Evolutionary conservation across 2,888 invertebrate species (phyloP), one percentile per base, ranked within the genome.

Genomic region (Sphaerophoria taeniata): DNA sequence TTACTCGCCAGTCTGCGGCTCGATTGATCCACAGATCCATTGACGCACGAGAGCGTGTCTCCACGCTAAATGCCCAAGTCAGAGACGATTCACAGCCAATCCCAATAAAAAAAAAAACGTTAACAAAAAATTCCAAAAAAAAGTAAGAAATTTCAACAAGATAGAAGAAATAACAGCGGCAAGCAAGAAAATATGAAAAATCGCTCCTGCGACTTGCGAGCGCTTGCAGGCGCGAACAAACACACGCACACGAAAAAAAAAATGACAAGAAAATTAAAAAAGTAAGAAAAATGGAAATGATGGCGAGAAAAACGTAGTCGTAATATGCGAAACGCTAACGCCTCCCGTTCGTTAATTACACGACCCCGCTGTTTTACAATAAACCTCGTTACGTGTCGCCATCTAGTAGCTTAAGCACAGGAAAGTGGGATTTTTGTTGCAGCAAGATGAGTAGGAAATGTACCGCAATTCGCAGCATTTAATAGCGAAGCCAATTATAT

Each of bases 321-420:
- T 85, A 85, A 81, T 85, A 85, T 73, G 85, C 81, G 85, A 86
- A 82, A 86, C 82, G 86, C 78, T 78, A 86, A 86, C 86, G 86
- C 86, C 86, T 86, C 77, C 78, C 74, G 82, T 77, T 82, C 74
- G 74, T 82, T 82, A 86, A 86, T 86, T 86, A 82, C 86, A 65
- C 69, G 70, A 75, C 73, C 43, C 51, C 14, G n/a, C 53, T 39
- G 76, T 12, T 60, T 47, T 60, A 65, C 81, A 55, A 58, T 67
- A 58, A 65, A 33, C 60, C 51, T 43, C 3, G 11, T 43, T 45
- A 55, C 33, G n/a, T n/a, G n/a, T 14, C 36, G 36, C 14, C 45
- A 55, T n/a, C 36, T 14, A 39, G 9, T 39, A 2, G 9, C 49
- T 60, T 16, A 51, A 39, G 61, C 33, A n/a, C n/a, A 43, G 33